These are phyloP conservation scores for Borostomias antarcticus DNA, from an alignment of 2,797 vertebrate genomes.

Conservation along the genomic window DNA sequence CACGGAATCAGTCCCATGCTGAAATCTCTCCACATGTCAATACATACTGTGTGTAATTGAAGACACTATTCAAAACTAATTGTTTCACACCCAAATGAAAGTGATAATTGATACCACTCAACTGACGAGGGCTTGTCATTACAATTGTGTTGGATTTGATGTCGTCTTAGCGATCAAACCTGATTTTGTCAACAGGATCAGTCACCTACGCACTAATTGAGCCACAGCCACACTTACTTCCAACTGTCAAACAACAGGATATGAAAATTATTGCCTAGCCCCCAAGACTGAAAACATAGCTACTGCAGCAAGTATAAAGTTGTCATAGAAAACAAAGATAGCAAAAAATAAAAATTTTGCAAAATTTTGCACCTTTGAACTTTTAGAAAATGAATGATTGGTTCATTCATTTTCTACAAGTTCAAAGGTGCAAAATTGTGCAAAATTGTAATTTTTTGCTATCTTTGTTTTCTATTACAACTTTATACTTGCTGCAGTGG, in stretches of 20 bases:
- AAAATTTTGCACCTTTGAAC: too few relatives aligned
- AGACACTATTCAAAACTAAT: conserved; percentile 52
- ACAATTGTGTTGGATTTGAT: conserved; percentile 27
- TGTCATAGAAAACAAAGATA: background rate
- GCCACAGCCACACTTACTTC: conserved; percentile 48
- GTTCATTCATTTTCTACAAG: too few relatives aligned
- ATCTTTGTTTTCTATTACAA: background rate
- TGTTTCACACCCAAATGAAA: conserved; percentile 45
- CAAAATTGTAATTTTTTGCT: background rate
- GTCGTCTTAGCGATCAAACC: conserved; percentile 35
- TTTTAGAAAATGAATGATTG: conserved; percentile 40
- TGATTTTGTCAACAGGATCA: conserved; percentile 39
- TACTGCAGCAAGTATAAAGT: background rate
- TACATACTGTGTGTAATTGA: conserved; percentile 50
- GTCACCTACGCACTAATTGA: conserved; percentile 34
- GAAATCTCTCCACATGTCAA: conserved; percentile 49
- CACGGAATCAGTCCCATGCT: conserved; percentile 50
- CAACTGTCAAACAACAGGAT: conserved; percentile 47
- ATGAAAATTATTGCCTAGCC: too few relatives aligned
- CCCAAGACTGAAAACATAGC: too few relatives aligned
- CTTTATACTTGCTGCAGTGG: background rate
- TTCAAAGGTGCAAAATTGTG: too few relatives aligned
- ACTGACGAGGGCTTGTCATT: conserved; percentile 27
- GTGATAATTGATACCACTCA: conserved; percentile 63
- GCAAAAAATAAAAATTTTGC: background rate